Percentiles rank a stretch among this genome's conserved stretches.
These are phyloP conservation scores for Psephotus haematonotus DNA, from an alignment of 2,113 vertebrate species.

Conservation along the genomic window DNA sequence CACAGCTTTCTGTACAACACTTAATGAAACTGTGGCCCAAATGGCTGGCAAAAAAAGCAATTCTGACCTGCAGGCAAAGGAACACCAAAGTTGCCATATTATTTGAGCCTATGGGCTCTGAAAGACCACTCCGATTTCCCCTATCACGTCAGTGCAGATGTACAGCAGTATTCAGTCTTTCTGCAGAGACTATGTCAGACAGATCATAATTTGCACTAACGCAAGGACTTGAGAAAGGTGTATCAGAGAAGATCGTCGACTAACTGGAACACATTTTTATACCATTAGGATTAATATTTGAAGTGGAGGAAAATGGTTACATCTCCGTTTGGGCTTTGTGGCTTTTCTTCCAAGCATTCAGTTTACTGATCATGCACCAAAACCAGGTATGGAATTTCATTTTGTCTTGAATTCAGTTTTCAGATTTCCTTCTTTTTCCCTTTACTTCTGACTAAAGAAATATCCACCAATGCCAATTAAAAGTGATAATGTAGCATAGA, in stretches of 20 bases:
- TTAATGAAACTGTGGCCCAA: neutral
- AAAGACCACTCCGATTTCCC: neutral
- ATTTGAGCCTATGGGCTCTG: rapidly evolving
- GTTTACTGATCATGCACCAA: neutral
- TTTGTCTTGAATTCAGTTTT: neutral
- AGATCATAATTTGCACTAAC: neutral
- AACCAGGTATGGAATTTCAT: neutral
- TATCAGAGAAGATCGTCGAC: neutral
- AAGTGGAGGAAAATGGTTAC: neutral
- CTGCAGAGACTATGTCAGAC: neutral
- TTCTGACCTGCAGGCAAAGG: neutral
- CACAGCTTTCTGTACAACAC: neutral
- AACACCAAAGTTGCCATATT: neutral
- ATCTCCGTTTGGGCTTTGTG: neutral
- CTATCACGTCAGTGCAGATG: rapidly evolving
- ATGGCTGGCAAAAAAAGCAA: neutral
- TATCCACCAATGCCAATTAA: neutral
- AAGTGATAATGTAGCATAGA: neutral
- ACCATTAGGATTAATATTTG: neutral
- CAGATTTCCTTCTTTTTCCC: neutral
- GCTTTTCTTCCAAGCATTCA: neutral
- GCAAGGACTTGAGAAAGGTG: neutral
- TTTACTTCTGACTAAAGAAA: neutral
- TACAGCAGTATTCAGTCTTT: neutral
- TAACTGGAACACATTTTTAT: neutral